Percentiles rank a stretch among this genome's conserved stretches.
phyloP scores from a whole-genome alignment of 37 sponge, comb jelly and placozoan genomes.

The Chondrilla cf. caribensis region DNA sequence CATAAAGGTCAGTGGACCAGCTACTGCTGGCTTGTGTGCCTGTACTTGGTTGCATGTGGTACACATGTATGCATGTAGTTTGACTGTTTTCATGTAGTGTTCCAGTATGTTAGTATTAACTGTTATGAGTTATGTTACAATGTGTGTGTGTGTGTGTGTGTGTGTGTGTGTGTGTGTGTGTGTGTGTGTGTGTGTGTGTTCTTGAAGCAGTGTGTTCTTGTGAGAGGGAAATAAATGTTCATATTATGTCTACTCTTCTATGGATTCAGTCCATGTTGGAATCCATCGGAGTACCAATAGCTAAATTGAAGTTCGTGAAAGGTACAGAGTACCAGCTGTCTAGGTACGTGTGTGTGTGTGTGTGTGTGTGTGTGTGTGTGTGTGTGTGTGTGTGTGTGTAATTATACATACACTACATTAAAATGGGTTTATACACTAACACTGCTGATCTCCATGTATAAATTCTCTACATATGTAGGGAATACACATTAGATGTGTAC shows the following conservation, averaged over 20 bases:
- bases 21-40: too few species aligned
- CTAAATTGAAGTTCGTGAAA: slow-evolving; percentile 86
- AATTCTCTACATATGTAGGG: slow-evolving; percentile 7
- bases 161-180: neutral
- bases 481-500: slow-evolving; percentile 97
- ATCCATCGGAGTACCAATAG: slow-evolving; percentile 87
- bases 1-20: slow-evolving; percentile 60
- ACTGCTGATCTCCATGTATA: too few species aligned
- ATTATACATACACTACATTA: too few species aligned
- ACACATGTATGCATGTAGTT: too few species aligned
- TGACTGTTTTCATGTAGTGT: too few species aligned
- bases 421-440: too few species aligned
- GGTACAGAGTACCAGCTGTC: slow-evolving; percentile 89
- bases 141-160: neutral
- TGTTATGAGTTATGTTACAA: neutral
- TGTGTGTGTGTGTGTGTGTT: neutral
- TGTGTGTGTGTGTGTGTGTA: too few species aligned
- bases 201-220: too few species aligned
- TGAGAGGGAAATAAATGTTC: too few species aligned
- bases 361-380: neutral
- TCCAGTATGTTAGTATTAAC: too few species aligned
- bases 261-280: slow-evolving; percentile 75
- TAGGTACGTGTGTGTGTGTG: slow-evolving; percentile 38
- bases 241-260: neutral
- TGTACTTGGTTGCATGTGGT: too few species aligned